Base-by-base conservation (phyloP, 2,113 vertebrate genomes). In the Hypocryptadius cinnamomeus region DNA sequence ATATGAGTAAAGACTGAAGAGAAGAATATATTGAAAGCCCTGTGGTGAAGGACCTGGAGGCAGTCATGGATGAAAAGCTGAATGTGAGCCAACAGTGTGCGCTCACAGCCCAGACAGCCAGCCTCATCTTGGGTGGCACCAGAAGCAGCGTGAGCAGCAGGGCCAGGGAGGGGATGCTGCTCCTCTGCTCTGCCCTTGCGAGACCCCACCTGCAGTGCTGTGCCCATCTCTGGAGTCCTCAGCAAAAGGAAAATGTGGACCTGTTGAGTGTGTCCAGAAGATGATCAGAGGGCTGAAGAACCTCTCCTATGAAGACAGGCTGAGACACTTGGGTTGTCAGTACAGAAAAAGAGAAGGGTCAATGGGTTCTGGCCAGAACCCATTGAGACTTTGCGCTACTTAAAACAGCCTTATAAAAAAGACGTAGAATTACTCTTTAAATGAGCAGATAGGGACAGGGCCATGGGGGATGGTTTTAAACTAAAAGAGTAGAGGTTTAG, bases 141-240 rank as follows among this genome's bases (percentile, higher is more conserved):
- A 1, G 2, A 54, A 47, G n/a, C 8, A 51, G 14, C 0, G 1
- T 18, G 47, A 24, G 3, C 61, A 82, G 39, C 30, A 54, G 25
- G 53, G 13, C 0, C 1, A 59, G 23, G 28, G 16, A 47, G 20
- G 4, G 7, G 17, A 54, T 74, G 60, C 39, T 51, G 9, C 8
- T 3, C 4, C 13, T 39, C 53, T 68, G 9, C 28, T 47, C 45
- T 40, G 24, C 11, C 2, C 28, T 24, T 0, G 1, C 15, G 45
- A 68, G n/a, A 74, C 20, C 4, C 5, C 39, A n/a, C 9, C 39
- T 22, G 11, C 1, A n/a, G 39, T 0, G 23, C 15, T 51, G 44
- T 0, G 0, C 15, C 3, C 39, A 53, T 14, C 19, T 33, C 22
- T 59, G 51, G 15, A 2, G 3, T 7, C 10, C 11, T n/a, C 39